Evolutionary conservation across 2,113 vertebrate species (phyloP).

Genomic region (Theristicus caerulescens): DNA sequence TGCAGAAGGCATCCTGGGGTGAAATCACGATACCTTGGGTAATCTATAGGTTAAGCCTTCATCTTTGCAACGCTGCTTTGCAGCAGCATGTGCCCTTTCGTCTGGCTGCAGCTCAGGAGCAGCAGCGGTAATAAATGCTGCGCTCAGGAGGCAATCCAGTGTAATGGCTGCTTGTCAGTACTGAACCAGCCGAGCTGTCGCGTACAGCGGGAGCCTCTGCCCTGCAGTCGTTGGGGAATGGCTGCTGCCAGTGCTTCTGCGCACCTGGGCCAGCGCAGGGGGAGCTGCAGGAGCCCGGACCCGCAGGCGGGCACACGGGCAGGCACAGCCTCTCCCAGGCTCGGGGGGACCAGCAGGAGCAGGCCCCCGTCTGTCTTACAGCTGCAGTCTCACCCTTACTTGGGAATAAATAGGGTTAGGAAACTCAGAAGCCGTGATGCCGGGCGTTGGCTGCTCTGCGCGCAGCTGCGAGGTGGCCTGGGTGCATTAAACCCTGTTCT

Average conservation of each 20-base stretch:
- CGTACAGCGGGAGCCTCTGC: not conserved
- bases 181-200: not conserved
- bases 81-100: fast-evolving
- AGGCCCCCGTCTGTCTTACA: fast-evolving
- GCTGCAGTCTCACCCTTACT: not conserved
- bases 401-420: not conserved
- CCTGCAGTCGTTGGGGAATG: fast-evolving
- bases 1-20: not conserved
- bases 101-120: not conserved
- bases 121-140: not conserved
- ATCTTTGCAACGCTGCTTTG: fast-evolving
- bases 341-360: not conserved
- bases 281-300: not conserved
- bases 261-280: not conserved
- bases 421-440: not conserved
- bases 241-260: not conserved
- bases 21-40: fast-evolving
- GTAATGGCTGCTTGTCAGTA: not conserved
- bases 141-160: not conserved
- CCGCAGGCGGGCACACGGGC: not conserved
- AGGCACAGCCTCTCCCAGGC: not conserved
- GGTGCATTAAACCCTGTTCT: not conserved
- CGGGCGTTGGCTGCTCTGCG: not conserved
- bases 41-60: fast-evolving
- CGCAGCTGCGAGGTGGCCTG: not conserved